A percentile compares a stretch with the other conserved stretches of the same genome.
Conservation (phyloP, 2,113 vertebrate species). For the Macquaria ambigua region DNA sequence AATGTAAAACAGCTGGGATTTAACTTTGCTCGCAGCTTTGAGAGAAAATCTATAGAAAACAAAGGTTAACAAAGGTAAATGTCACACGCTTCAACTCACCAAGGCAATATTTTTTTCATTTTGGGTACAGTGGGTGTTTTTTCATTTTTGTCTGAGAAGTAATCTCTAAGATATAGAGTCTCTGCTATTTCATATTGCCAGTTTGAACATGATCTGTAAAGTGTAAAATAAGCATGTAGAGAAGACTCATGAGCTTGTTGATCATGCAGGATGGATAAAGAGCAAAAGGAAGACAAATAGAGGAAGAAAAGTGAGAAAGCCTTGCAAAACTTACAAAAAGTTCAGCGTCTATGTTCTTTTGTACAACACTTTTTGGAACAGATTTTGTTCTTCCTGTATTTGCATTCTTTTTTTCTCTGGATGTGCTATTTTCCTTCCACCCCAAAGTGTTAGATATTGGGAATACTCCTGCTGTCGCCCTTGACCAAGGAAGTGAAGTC, state of each 20-base stretch:
- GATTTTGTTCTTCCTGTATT: neutral
- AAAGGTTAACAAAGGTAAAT: slow-evolving; percentile 52
- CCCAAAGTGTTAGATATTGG: slow-evolving; percentile 1
- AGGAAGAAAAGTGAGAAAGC: slow-evolving; percentile 2
- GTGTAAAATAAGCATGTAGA: slow-evolving; percentile 10
- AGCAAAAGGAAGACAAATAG: slow-evolving; percentile 3
- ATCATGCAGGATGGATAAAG: neutral
- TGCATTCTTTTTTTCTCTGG: neutral
- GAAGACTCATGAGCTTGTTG: neutral
- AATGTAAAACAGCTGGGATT: slow-evolving; percentile 48
- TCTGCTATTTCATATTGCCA: slow-evolving; percentile 13
- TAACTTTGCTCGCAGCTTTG: slow-evolving; percentile 33
- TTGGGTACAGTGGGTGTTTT: neutral
- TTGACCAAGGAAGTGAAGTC: slow-evolving; percentile 36
- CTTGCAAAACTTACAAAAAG: neutral
- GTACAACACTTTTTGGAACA: neutral
- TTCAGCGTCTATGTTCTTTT: neutral
- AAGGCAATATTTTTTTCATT: slow-evolving; percentile 24
- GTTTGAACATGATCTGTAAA: slow-evolving; percentile 20
- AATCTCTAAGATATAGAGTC: slow-evolving; percentile 7
- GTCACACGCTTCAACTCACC: slow-evolving; percentile 16
- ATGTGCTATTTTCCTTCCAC: neutral
- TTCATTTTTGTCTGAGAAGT: neutral
- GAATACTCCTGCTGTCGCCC: slow-evolving; percentile 48
- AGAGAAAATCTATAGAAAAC: slow-evolving; percentile 37